Percentiles rank a stretch among this genome's conserved stretches.
phyloP scores from a whole-genome alignment of 2,113 vertebrate genomes.

The Oryzias woworae region DNA sequence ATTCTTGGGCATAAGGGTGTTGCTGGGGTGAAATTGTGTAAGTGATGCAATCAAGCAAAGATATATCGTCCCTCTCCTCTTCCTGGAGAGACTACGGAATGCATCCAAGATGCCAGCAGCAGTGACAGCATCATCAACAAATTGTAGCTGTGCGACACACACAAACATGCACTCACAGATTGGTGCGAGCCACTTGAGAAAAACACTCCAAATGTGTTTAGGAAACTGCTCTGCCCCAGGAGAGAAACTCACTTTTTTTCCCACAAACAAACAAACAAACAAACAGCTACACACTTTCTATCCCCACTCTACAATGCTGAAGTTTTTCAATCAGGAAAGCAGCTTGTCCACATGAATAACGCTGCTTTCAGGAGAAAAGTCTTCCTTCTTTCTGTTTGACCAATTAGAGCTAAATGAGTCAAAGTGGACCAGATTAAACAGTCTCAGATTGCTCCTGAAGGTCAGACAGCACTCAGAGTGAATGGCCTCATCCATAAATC shows the following conservation, averaged over 20 bases:
- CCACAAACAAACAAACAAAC: slow-evolving; percentile 59
- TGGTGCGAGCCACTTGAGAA: slow-evolving; percentile 68
- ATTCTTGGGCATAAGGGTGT: neutral
- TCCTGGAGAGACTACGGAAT: slow-evolving; percentile 60
- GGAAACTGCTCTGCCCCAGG: slow-evolving; percentile 58
- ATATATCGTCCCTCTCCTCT: slow-evolving; percentile 59
- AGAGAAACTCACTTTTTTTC: slow-evolving; percentile 56
- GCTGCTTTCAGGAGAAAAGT: slow-evolving; percentile 31
- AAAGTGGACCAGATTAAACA: slow-evolving; percentile 56
- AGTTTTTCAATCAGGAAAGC: slow-evolving; percentile 15
- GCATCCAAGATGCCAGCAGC: slow-evolving; percentile 65
- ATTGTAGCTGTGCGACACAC: slow-evolving; percentile 49
- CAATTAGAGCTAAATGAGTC: slow-evolving; percentile 60
- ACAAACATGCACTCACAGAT: slow-evolving; percentile 31
- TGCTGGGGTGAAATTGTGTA: slow-evolving; percentile 20
- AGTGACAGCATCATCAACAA: slow-evolving; percentile 76
- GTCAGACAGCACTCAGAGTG: slow-evolving; percentile 44
- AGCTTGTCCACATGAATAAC: slow-evolving; percentile 30
- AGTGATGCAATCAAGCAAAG: slow-evolving; percentile 37
- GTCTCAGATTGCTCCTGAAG: slow-evolving; percentile 57
- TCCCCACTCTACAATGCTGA: slow-evolving; percentile 16
- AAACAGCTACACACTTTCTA: slow-evolving; percentile 30
- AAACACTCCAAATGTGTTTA: slow-evolving; percentile 70
- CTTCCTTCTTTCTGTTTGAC: slow-evolving; percentile 40
- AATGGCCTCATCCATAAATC: slow-evolving; percentile 47